A percentile compares a stretch with the other conserved stretches of the same genome.
phyloP scores from a whole-genome alignment of 2,888 invertebrate species.

The Bursaphelenchus okinawaensis region DNA sequence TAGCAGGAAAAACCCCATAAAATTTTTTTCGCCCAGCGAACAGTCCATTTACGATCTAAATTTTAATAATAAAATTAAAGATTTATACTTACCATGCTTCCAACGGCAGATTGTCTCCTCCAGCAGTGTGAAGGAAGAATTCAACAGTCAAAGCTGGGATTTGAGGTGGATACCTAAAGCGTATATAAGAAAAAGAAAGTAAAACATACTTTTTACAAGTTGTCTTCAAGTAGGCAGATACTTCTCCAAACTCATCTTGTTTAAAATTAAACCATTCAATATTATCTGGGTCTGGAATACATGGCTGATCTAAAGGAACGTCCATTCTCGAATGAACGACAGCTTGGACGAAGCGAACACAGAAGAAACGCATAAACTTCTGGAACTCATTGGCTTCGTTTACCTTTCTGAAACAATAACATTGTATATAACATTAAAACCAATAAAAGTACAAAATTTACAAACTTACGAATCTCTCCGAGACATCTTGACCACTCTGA shows the following conservation, averaged over 20 bases:
- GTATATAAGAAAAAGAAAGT: background rate
- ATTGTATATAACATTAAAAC: too few relatives aligned
- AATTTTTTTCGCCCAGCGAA: background rate
- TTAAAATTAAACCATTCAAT: constrained; percentile 46
- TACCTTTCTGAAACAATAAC: background rate
- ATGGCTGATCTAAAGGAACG: constrained; percentile 32
- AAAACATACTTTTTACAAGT: constrained; percentile 29
- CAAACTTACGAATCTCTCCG: constrained; percentile 10
- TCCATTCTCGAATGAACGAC: constrained; percentile 45
- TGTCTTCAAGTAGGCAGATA: constrained; percentile 37
- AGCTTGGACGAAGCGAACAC: constrained; percentile 40
- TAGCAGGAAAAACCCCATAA: background rate
- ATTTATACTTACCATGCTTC: constrained; percentile 35
- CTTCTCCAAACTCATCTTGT: constrained; percentile 47
- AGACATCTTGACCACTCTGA: constrained; percentile 2
- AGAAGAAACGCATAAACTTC: constrained; percentile 39
- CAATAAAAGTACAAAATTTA: too few relatives aligned
- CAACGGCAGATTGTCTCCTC: constrained; percentile 40
- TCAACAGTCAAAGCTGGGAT: constrained; percentile 34
- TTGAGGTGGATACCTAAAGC: constrained; percentile 36
- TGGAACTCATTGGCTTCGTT: constrained; percentile 25
- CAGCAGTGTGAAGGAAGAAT: constrained; percentile 43
- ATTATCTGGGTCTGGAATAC: constrained; percentile 24
- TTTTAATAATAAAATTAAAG: constrained; percentile 4
- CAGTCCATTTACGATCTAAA: background rate